A percentile compares a stretch with the other conserved stretches of the same genome.
Evolutionary conservation across 2,797 vertebrate species (phyloP).

Genomic region (Myiotriccus ornatus): DNA sequence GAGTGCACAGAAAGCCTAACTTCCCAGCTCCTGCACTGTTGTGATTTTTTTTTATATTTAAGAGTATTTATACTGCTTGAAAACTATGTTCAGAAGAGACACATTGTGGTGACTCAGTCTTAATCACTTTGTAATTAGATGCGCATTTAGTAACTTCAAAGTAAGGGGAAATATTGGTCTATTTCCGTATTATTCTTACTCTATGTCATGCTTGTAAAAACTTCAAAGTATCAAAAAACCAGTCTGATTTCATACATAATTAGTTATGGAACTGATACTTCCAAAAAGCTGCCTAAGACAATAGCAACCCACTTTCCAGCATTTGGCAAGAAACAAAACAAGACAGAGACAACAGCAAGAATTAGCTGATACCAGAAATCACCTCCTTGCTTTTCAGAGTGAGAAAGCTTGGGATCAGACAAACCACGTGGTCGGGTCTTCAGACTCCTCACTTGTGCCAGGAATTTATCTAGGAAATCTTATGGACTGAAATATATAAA

Average conservation of each 20-base stretch:
- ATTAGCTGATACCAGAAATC: background rate
- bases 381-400: background rate
- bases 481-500: fast-evolving
- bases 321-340: background rate
- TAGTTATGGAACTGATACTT: constrained; percentile 2
- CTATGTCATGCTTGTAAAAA: constrained; percentile 10
- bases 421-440: background rate
- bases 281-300: constrained; percentile 17
- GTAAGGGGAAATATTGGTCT: background rate
- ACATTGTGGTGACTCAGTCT: background rate
- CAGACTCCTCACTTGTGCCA: background rate
- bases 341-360: background rate
- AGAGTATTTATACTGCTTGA: background rate
- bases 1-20: background rate
- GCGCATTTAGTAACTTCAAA: constrained; percentile 49
- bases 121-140: constrained; percentile 55
- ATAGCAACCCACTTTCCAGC: background rate
- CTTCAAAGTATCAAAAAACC: constrained; percentile 39
- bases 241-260: constrained; percentile 48
- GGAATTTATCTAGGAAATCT: background rate
- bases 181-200: background rate
- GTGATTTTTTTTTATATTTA: background rate
- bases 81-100: background rate
- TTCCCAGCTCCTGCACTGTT: background rate
- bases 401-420: background rate